A percentile compares a stretch with the other conserved stretches of the same genome.
Conservation (phyloP, 2,113 vertebrate species). For the Cyprinodon tularosa region DNA sequence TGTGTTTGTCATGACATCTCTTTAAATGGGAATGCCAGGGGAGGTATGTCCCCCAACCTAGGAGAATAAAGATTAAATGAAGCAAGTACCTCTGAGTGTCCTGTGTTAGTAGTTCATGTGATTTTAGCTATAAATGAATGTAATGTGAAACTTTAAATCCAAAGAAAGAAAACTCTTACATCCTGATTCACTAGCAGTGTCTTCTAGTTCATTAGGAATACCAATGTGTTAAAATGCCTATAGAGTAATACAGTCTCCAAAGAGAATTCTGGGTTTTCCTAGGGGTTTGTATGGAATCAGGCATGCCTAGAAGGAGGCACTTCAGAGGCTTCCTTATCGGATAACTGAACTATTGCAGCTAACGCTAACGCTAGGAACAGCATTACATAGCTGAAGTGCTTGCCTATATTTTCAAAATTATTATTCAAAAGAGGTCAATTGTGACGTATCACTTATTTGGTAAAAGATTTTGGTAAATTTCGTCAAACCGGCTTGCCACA, state of each 20-base stretch:
- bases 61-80: slow-evolving; percentile 80
- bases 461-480: background rate
- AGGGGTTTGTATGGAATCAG: too few species aligned
- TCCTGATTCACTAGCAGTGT: background rate
- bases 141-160: background rate
- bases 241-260: background rate
- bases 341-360: background rate
- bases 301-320: background rate
- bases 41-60: slow-evolving; percentile 73
- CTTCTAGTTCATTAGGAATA: background rate
- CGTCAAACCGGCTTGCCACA: background rate
- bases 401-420: background rate
- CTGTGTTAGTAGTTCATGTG: background rate
- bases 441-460: background rate
- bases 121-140: background rate
- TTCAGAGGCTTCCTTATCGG: background rate
- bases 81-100: slow-evolving; percentile 49
- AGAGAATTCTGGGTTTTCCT: background rate
- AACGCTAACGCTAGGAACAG: background rate
- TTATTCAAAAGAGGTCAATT: background rate
- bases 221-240: background rate
- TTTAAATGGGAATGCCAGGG: slow-evolving; percentile 84
- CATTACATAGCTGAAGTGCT: background rate
- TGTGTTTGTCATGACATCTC: slow-evolving; percentile 83
- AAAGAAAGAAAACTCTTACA: background rate